Evolutionary conservation across 2,797 vertebrate genomes (phyloP).

Genomic region (Etheostoma nigrum): DNA sequence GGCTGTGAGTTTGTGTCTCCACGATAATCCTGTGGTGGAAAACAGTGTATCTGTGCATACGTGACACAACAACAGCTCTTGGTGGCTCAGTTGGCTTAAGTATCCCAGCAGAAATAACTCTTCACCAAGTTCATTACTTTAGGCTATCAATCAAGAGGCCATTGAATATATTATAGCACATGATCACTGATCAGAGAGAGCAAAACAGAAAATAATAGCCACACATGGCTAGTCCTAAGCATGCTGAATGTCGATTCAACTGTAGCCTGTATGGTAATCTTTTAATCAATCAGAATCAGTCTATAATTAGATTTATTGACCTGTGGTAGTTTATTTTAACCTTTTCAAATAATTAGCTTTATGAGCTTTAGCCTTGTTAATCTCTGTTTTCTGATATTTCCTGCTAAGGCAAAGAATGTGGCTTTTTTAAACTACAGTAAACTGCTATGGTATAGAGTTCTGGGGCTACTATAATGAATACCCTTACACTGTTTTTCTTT

Average conservation of each 20-base stretch:
- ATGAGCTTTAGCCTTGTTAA: constrained; percentile 16
- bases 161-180: neutral
- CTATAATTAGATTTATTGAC: constrained; percentile 36
- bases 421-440: constrained; percentile 17
- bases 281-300: constrained; percentile 26
- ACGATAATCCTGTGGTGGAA: neutral
- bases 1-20: neutral
- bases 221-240: neutral
- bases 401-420: neutral
- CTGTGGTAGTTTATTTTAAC: constrained; percentile 38
- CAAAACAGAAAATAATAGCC: neutral
- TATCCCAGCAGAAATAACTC: constrained; percentile 13
- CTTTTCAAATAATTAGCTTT: constrained; percentile 24
- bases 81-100: neutral
- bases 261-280: constrained; percentile 14
- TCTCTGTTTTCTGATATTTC: constrained; percentile 22
- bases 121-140: neutral
- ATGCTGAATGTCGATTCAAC: neutral
- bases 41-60: no score
- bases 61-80: no score
- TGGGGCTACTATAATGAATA: neutral
- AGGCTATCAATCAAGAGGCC: neutral
- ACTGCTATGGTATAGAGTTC: constrained; percentile 1
- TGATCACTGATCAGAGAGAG: neutral
- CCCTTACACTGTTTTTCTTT: neutral